Percentiles rank a stretch among this genome's conserved stretches.
phyloP scores from a whole-genome alignment of 2,113 vertebrate species.

The Deroptyus accipitrinus region DNA sequence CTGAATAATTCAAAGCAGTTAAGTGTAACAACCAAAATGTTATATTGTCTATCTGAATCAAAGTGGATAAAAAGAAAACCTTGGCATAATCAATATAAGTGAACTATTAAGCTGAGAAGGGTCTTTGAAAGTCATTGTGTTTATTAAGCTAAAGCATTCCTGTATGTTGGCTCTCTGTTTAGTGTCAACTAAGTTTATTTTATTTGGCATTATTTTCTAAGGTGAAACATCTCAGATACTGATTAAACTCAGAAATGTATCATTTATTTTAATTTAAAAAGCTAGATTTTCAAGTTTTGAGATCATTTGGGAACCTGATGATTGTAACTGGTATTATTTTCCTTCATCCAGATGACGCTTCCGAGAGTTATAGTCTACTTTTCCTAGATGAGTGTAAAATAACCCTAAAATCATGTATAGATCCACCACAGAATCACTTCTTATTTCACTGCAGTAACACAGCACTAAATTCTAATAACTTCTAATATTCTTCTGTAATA shows the following conservation, averaged over 20 bases:
- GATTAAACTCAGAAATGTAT: not conserved
- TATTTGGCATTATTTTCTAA: not conserved
- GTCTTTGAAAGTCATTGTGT: not conserved
- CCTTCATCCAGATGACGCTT: not conserved
- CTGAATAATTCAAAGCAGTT: constrained; percentile 22
- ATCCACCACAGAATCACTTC: not conserved
- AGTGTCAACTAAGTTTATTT: not conserved
- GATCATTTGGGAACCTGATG: not conserved
- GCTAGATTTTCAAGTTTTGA: not conserved
- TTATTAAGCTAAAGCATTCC: not conserved
- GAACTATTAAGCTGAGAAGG: not conserved
- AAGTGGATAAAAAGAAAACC: not conserved
- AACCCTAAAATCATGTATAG: not conserved
- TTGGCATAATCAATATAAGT: not conserved
- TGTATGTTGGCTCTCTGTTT: not conserved
- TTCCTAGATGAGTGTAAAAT: not conserved
- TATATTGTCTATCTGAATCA: not conserved
- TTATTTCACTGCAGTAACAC: not conserved
- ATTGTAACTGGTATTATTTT: not conserved
- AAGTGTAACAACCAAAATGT: not conserved
- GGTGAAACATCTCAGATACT: not conserved
- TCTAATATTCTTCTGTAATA: not conserved
- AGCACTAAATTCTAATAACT: not conserved
- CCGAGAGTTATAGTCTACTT: not conserved
- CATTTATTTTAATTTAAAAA: not conserved